phyloP scores from a whole-genome alignment of 2,797 vertebrate species.

The Pangasius sanitwongsei region DNA sequence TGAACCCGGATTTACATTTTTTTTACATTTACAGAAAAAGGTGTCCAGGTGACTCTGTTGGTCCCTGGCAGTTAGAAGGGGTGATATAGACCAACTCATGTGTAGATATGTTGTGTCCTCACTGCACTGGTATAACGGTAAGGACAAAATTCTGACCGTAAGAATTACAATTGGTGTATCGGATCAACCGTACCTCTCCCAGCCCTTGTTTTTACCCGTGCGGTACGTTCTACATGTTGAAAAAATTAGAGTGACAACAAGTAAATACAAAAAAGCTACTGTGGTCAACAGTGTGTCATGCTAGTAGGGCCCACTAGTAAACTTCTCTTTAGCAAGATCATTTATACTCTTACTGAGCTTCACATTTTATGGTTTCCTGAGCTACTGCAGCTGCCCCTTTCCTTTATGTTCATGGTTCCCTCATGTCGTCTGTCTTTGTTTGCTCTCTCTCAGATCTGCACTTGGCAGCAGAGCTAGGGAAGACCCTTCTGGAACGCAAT shows the following conservation, averaged over 20 bases:
- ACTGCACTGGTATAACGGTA: background rate
- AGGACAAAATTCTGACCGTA: background rate
- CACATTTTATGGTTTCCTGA: background rate
- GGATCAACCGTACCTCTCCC: background rate
- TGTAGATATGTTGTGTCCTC: background rate
- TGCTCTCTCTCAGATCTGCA: constrained; percentile 83
- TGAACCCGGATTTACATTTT: background rate
- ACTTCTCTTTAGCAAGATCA: background rate
- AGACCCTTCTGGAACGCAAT: constrained; percentile 95
- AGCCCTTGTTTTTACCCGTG: background rate
- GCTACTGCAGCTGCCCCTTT: background rate
- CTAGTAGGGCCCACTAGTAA: background rate
- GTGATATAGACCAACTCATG: background rate
- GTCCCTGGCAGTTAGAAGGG: background rate
- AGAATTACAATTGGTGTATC: background rate
- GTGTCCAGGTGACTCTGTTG: background rate
- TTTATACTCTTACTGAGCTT: background rate
- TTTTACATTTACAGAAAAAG: background rate
- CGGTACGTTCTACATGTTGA: background rate
- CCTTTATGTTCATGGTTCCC: background rate
- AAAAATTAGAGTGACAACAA: background rate
- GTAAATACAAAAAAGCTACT: background rate
- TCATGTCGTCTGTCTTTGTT: constrained; percentile 34
- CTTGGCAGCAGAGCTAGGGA: constrained; percentile 94
- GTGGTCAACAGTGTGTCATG: background rate